Percentiles rank a stretch among this genome's conserved stretches.
These are phyloP conservation scores for Acleris literana DNA, from an alignment of 2,888 invertebrate species.

Conservation along the genomic window DNA sequence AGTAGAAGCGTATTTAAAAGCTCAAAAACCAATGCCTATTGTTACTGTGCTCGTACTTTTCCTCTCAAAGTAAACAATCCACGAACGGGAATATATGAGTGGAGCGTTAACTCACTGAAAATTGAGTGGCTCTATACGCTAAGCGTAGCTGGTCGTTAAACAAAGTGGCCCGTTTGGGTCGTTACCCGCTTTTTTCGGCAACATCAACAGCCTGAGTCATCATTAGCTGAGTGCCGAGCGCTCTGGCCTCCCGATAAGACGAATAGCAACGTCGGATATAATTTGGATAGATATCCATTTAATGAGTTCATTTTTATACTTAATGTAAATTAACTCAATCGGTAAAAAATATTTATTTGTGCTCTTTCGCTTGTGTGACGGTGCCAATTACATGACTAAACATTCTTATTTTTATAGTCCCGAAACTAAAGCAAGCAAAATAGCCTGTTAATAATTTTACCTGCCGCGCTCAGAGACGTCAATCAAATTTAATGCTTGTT, in stretches of 20 bases:
- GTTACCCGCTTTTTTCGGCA: slow-evolving; percentile 59
- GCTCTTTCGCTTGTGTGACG: not conserved
- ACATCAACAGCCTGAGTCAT: slow-evolving; percentile 54
- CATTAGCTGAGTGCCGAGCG: slow-evolving; percentile 51
- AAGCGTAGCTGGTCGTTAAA: slow-evolving; percentile 60
- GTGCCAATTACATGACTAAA: too few relatives aligned
- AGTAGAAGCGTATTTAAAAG: too few relatives aligned
- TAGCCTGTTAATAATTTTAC: too few relatives aligned
- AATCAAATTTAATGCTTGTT: too few relatives aligned
- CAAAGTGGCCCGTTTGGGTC: slow-evolving; percentile 59
- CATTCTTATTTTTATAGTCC: too few relatives aligned
- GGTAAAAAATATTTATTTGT: not conserved
- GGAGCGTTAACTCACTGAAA: slow-evolving; percentile 31
- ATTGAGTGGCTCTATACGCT: slow-evolving; percentile 38
- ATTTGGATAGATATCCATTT: slow-evolving; percentile 6
- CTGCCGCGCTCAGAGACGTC: too few relatives aligned
- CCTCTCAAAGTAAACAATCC: slow-evolving; percentile 8
- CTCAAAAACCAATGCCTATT: too few relatives aligned
- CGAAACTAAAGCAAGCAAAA: too few relatives aligned
- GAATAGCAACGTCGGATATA: slow-evolving; percentile 5
- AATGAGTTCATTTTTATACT: slow-evolving; percentile 3
- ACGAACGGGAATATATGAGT: slow-evolving; percentile 12
- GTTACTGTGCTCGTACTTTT: slow-evolving; percentile 1
- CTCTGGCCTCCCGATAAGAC: slow-evolving; percentile 19
- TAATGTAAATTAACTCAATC: not conserved